A percentile compares a stretch with the other conserved stretches of the same genome.
Evolutionary conservation across 2,888 invertebrate genomes (phyloP).

Genomic region (Pseudoips prasinana): DNA sequence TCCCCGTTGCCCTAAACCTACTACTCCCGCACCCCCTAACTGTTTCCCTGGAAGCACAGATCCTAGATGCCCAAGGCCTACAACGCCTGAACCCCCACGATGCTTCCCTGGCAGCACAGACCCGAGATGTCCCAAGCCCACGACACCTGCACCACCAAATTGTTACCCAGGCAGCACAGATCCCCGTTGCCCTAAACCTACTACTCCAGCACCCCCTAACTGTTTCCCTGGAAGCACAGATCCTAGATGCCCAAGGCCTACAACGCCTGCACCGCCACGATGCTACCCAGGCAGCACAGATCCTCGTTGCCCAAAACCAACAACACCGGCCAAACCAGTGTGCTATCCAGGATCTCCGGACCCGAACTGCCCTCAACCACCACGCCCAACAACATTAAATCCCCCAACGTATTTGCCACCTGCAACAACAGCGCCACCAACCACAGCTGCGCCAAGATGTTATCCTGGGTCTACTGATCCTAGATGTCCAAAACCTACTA

Average conservation of each 20-base stretch:
- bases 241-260: constrained; percentile 10
- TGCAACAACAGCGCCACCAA: constrained; percentile 33
- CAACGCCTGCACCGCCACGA: constrained; percentile 10
- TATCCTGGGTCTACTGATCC: constrained; percentile 60
- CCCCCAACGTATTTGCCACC: constrained; percentile 40
- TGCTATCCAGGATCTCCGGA: constrained; percentile 33
- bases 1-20: constrained; percentile 7
- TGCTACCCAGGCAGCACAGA: constrained; percentile 24
- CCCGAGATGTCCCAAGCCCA: constrained; percentile 22
- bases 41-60: constrained; percentile 59
- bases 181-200: constrained; percentile 12
- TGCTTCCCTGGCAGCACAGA: constrained; percentile 22
- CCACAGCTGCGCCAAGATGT: constrained; percentile 42
- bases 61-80: constrained; percentile 41
- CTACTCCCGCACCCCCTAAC: constrained; percentile 26
- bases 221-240: constrained; percentile 15
- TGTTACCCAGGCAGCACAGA: constrained; percentile 19
- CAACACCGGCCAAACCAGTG: constrained; percentile 13
- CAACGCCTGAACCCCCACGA: constrained; percentile 14
- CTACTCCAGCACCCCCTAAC: constrained; percentile 8
- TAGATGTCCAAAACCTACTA: constrained; percentile 44
- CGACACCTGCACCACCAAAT: constrained; percentile 9
- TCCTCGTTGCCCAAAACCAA: constrained; percentile 32
- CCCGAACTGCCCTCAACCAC: constrained; percentile 29
- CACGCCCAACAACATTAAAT: constrained; percentile 18